Conservation (phyloP, 2,113 vertebrate genomes). For the Syngnathus scovelli region DNA sequence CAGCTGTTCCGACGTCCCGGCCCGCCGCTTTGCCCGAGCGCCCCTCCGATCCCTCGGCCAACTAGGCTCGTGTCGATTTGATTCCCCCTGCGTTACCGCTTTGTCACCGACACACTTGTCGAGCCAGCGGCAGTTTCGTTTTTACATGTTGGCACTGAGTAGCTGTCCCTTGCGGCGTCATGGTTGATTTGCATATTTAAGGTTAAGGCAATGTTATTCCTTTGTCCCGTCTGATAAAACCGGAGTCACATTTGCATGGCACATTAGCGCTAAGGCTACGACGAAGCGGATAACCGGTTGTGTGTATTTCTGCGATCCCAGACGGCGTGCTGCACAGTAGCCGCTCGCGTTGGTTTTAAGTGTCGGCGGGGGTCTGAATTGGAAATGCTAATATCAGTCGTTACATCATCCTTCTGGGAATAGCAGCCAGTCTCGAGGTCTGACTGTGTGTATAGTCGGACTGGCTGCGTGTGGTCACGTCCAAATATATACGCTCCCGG, state of each 20-base stretch:
- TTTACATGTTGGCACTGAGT: background rate
- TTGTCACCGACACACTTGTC: slow-evolving; percentile 24
- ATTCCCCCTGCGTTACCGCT: slow-evolving; percentile 34
- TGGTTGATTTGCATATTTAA: background rate
- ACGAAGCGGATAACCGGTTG: background rate
- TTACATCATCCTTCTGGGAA: slow-evolving; percentile 68
- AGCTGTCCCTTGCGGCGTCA: background rate
- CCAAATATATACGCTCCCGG: slow-evolving; percentile 58
- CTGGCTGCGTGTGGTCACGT: slow-evolving; percentile 56
- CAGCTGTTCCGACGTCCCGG: slow-evolving; percentile 37
- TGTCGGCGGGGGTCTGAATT: slow-evolving; percentile 49
- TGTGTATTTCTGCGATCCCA: background rate
- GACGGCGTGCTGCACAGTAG: slow-evolving; percentile 51
- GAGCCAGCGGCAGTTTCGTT: background rate
- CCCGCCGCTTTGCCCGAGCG: slow-evolving; percentile 27
- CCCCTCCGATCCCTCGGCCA: slow-evolving; percentile 10
- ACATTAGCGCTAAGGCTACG: background rate
- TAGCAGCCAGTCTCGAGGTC: slow-evolving; percentile 62
- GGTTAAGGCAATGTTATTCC: background rate
- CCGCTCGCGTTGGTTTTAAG: slow-evolving; percentile 53
- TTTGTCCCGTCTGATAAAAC: background rate
- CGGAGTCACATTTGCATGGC: background rate
- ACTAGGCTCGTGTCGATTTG: slow-evolving; percentile 13
- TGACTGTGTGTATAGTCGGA: slow-evolving; percentile 57
- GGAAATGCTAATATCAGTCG: slow-evolving; percentile 59